Conservation (phyloP, 2,113 vertebrate genomes). For the Chaetops frenatus region DNA sequence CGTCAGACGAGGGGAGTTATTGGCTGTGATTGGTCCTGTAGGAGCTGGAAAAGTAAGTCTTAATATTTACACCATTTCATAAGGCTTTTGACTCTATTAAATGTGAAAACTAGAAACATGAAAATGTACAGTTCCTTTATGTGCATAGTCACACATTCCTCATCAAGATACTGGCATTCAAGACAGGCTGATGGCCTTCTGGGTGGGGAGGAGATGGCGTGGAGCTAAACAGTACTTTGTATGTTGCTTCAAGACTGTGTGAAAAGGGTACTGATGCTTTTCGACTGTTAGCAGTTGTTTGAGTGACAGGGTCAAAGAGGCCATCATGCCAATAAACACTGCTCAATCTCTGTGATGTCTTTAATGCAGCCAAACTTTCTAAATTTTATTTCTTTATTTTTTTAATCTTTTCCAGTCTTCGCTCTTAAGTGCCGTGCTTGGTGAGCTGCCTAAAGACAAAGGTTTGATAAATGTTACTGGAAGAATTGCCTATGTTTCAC, state of each 20-base stretch:
- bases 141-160: not conserved
- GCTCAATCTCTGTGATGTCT: not conserved
- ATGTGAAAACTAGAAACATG: not conserved
- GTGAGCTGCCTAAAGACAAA: conserved; percentile 80
- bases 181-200: not conserved
- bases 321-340: fast-evolving
- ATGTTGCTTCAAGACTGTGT: not conserved
- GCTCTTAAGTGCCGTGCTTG: conserved; percentile 84
- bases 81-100: not conserved
- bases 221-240: not conserved
- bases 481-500: conserved; percentile 85
- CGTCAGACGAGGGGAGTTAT: conserved; percentile 79
- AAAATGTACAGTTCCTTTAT: not conserved
- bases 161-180: not conserved
- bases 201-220: not conserved
- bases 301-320: not conserved
- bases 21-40: conserved; percentile 91
- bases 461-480: conserved; percentile 82
- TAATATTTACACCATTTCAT: not conserved
- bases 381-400: not conserved
- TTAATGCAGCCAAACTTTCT: not conserved
- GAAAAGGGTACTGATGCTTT: not conserved
- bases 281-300: not conserved
- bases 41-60: conserved; percentile 90
- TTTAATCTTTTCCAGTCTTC: conserved; percentile 79